Conservation (phyloP, 2,888 invertebrate species). For the Trachelus tabidus region DNA sequence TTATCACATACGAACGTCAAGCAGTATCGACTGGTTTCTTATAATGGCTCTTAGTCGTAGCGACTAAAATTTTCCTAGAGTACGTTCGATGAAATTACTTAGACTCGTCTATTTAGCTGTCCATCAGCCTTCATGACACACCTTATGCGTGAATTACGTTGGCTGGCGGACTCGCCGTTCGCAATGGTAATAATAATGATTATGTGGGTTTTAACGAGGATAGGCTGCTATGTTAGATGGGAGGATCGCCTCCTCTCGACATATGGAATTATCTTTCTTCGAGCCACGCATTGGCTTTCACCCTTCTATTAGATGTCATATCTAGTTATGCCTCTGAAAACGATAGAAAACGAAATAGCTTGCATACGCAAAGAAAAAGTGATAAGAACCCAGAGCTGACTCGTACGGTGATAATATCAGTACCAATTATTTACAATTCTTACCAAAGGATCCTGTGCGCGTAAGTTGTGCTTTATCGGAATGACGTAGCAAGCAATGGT, state of each 20-base stretch:
- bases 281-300: constrained; percentile 16
- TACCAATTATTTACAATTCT: neutral
- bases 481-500: neutral
- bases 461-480: neutral
- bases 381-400: neutral
- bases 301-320: constrained; percentile 11
- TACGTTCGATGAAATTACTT: neutral
- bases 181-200: constrained; percentile 24
- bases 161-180: constrained; percentile 13
- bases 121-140: constrained; percentile 11
- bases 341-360: neutral
- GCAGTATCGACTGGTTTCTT: neutral
- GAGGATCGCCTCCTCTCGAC: constrained; percentile 3
- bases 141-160: constrained; percentile 23
- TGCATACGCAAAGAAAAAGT: neutral
- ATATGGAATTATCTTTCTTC: neutral
- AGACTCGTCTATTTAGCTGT: neutral
- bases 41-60: neutral
- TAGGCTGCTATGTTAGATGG: constrained; percentile 18
- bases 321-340: neutral
- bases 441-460: neutral
- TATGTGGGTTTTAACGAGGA: constrained; percentile 21
- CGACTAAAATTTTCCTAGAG: neutral
- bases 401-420: neutral
- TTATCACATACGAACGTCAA: neutral